Evolutionary conservation across 2,113 vertebrate genomes (phyloP), one percentile per base, ranked within the genome.

Genomic region (Todiramphus saurophagus): DNA sequence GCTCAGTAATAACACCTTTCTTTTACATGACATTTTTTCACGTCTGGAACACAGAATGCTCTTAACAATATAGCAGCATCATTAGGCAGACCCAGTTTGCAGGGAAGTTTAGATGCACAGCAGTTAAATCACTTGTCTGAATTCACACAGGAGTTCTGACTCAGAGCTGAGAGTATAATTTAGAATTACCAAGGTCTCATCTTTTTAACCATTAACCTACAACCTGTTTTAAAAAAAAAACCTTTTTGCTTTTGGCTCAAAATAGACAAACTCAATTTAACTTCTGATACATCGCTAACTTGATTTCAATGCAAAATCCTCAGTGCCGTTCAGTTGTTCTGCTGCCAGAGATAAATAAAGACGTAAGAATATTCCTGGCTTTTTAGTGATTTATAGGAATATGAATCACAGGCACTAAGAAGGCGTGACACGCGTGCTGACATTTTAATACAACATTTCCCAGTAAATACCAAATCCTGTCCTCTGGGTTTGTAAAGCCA

Each of bases 361-460:
- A 63, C 3, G 58, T 76, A 50, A 91, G 96, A 64, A 69, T 79
- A 93, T 35, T 89, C 44, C n/a, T 72, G n/a, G 60, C 33, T 62
- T 73, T 89, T 62, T 44, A 43, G 46, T 33, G 74, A 63, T 87
- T 64, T 82, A 48, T 23, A 30, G 58, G 72, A 81, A 68, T n/a
- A 87, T 72, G 77, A 82, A 93, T 93, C 91, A 87, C 56, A 72
- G 82, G 21, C 58, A 46, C 60, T 58, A 72, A 72, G 83, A 31
- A 72, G 48, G 33, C 3, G 0, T 55, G 72, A 89, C 68, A 74
- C 1, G 5, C 30, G 16, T 50, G 11, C 35, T 89, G 89, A 50
- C 39, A 89, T 96, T 96, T 96, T 89, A 79, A 82, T 91, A 53
- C 60, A 81, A n/a, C n/a, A 44, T 72, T 84, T 93, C 43, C 44